Base-by-base conservation (phyloP, 2,888 invertebrate species). In the Masnerella sp. region DNA sequence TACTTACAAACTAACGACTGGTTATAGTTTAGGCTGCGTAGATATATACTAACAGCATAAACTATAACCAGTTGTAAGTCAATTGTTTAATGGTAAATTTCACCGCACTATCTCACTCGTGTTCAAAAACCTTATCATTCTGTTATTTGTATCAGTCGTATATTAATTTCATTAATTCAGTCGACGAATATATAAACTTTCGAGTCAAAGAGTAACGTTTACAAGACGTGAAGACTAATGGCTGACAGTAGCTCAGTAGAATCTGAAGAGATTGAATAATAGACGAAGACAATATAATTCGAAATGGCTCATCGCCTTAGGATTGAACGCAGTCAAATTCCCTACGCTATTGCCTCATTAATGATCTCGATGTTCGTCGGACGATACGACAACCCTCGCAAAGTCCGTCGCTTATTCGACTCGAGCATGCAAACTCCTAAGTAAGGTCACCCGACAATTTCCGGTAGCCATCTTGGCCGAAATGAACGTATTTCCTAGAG, bases 401-500 rank as follows among this genome's bases (percentile, higher is more conserved):
- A 62, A 74, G 70, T 70, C 76, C 67, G 68, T 51, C 64, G 70
- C 56, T 64, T 68, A 71, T 68, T 61, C 73, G 49, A 45, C 69
- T 65, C 62, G 49, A 51, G 56, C 73, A 59, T 74, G 70, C 74
- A 67, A 67, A 69, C 76, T 74, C 80, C 82, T 83, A 84, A 83
- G 83, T 84, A 85, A 86, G 85, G 84, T 85, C 86, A 85, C 82
- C 84, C 81, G 83, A 85, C 83, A 86, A 86, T 87, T 87, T 87
- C 85, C 85, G 85, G 85, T 83, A 82, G 84, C 85, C 85, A 85
- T 86, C 82, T 85, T 84, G 81, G 73, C 78, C 67, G 25, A 59
- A 71, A 74, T 76, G 76, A 76, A 76, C 71, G 74, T 76, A 76
- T 76, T 76, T 74, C 65, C 76, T 65, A 47, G 67, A 62, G 68